phyloP scores from a whole-genome alignment of 2,113 vertebrate genomes.

The Rynchops niger region DNA sequence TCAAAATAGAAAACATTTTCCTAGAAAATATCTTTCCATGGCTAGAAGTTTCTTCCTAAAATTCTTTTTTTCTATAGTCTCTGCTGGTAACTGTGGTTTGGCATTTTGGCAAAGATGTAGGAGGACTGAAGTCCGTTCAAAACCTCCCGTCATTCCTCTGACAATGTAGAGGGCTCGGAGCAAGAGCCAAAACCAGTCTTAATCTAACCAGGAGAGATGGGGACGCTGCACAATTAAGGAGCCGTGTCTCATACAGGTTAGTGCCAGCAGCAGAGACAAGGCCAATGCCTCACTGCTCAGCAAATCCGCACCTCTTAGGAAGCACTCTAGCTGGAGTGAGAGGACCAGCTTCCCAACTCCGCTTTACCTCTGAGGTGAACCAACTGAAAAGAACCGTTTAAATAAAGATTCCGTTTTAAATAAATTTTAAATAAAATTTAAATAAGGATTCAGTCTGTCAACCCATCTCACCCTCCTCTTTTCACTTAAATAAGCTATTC shows the following conservation, averaged over 20 bases:
- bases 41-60: background rate
- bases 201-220: background rate
- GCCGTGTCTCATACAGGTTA: background rate
- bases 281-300: background rate
- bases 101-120: background rate
- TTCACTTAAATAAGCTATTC: background rate
- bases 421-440: background rate
- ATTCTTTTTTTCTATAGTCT: background rate
- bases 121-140: background rate
- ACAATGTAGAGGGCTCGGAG: background rate
- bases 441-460: background rate
- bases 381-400: background rate
- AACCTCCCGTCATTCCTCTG: background rate
- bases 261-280: background rate
- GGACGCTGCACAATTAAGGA: background rate
- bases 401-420: background rate
- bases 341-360: background rate
- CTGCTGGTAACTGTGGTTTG: slow-evolving; percentile 1
- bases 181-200: background rate
- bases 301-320: background rate
- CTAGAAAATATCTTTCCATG: background rate
- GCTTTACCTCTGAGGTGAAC: background rate
- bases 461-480: background rate
- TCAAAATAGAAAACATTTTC: background rate
- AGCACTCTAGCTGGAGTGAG: background rate